Evolutionary conservation across 2,888 invertebrate genomes (phyloP).

Genomic region (Diploptera punctata): DNA sequence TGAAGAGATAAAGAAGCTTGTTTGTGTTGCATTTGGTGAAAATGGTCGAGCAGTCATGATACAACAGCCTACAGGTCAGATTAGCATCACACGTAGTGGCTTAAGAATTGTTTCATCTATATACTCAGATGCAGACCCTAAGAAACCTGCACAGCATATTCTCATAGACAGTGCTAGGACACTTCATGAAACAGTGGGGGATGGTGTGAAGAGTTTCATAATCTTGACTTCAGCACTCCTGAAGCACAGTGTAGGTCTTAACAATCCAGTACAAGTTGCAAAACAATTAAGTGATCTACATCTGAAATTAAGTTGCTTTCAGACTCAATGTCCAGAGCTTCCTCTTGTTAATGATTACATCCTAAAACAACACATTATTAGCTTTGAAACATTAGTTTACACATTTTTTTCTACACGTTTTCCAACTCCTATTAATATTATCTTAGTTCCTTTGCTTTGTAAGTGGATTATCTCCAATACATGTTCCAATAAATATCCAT

Average conservation of each 20-base stretch:
- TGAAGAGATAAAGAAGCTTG: constrained; percentile 24
- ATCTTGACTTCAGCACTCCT: constrained; percentile 29
- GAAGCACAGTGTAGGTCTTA: not conserved
- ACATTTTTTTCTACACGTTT: constrained; percentile 36
- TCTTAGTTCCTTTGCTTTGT: constrained; percentile 11
- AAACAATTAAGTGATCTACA: constrained; percentile 24
- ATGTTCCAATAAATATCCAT: not conserved
- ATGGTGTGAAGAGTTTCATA: constrained; percentile 38
- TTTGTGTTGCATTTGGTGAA: constrained; percentile 37
- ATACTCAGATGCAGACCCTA: constrained; percentile 7
- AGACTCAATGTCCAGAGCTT: not conserved
- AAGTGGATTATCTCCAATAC: constrained; percentile 28
- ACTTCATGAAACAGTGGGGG: constrained; percentile 29
- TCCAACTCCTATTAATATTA: constrained; percentile 5
- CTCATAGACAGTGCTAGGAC: constrained; percentile 20
- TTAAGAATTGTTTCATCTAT: constrained; percentile 22
- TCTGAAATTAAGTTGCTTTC: not conserved
- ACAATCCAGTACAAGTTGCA: not conserved
- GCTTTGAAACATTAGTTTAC: constrained; percentile 12
- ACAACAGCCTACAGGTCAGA: constrained; percentile 27
- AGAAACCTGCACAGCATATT: constrained; percentile 1
- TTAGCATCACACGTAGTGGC: constrained; percentile 38
- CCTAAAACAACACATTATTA: not conserved
- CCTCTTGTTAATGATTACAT: not conserved
- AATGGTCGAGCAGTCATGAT: constrained; percentile 36